These are phyloP conservation scores for Triplophysa yarkandensis DNA, from an alignment of 2,797 vertebrate species.

Conservation along the genomic window DNA sequence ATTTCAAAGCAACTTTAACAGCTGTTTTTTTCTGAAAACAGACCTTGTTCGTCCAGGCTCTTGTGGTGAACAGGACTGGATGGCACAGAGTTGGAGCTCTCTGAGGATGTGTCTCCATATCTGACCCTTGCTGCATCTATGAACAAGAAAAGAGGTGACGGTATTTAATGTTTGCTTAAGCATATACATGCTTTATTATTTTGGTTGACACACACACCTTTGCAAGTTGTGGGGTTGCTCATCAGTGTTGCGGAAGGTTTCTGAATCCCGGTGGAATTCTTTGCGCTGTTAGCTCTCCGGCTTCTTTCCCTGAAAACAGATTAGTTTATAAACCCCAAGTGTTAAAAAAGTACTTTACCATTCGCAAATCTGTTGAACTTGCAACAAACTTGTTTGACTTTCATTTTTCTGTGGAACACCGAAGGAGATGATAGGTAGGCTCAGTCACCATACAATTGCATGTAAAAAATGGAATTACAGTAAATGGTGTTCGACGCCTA, in stretches of 20 bases:
- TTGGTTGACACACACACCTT: slow-evolving; percentile 68
- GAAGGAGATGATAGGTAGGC: background rate
- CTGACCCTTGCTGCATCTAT: slow-evolving; percentile 80
- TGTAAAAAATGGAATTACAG: background rate
- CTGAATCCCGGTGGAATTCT: slow-evolving; percentile 72
- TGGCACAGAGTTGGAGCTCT: slow-evolving; percentile 85
- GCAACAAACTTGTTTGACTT: background rate
- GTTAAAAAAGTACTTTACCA: background rate
- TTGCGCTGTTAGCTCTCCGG: slow-evolving; percentile 70
- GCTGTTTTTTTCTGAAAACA: slow-evolving; percentile 62
- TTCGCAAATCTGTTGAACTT: background rate
- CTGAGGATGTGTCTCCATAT: slow-evolving; percentile 85
- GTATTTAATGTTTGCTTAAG: background rate
- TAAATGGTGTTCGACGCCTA: background rate
- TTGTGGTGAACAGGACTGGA: slow-evolving; percentile 84
- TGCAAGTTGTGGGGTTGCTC: slow-evolving; percentile 64
- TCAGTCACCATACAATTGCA: background rate
- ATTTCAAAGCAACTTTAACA: background rate
- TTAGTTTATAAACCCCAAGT: too few species aligned
- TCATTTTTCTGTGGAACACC: background rate
- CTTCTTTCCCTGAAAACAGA: slow-evolving; percentile 73
- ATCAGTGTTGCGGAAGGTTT: slow-evolving; percentile 72
- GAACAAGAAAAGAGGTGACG: slow-evolving; percentile 58
- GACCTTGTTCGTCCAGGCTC: slow-evolving; percentile 85
- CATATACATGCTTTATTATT: background rate